Evolutionary conservation across 1,140 invertebrate species (phyloP).

Genomic region (Drosophila pallidifrons): DNA sequence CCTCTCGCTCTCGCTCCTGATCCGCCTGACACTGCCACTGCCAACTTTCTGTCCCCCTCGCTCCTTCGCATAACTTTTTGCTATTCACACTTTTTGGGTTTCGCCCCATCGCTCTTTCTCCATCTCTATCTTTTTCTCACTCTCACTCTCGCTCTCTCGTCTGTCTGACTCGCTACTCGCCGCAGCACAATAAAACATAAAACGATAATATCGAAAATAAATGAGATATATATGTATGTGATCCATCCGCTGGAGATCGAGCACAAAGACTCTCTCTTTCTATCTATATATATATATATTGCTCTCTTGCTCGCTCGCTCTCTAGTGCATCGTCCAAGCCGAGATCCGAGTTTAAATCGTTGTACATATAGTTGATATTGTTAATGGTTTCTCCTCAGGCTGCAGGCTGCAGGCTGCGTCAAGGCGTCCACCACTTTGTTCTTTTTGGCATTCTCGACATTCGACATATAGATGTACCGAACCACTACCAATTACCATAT

Average conservation of each 20-base stretch:
- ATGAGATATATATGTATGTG: not conserved
- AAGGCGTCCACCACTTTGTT: not conserved
- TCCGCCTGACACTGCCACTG: constrained; percentile 10
- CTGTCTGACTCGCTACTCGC: constrained; percentile 5
- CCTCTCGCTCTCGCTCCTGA: not conserved
- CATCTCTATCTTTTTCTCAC: not conserved
- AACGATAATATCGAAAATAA: not conserved
- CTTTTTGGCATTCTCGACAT: constrained; percentile 18
- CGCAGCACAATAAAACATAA: constrained; percentile 21
- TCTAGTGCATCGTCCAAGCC: constrained; percentile 7
- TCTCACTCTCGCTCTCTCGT: not conserved
- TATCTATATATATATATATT: not conserved
- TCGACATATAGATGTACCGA: constrained; percentile 12
- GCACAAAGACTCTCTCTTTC: not conserved
- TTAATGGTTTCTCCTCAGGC: constrained; percentile 40
- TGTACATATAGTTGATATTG: constrained; percentile 45
- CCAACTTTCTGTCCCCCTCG: not conserved
- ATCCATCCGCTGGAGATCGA: not conserved
- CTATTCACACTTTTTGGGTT: not conserved
- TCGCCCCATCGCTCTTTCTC: not conserved
- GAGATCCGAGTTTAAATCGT: constrained; percentile 27
- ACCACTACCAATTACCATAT: constrained; percentile 9
- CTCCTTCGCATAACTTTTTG: not conserved
- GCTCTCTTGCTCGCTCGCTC: not conserved
- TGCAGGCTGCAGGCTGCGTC: constrained; percentile 12